Base-by-base conservation (phyloP, 2,888 invertebrate genomes). In the Falcaria lacertinaria region DNA sequence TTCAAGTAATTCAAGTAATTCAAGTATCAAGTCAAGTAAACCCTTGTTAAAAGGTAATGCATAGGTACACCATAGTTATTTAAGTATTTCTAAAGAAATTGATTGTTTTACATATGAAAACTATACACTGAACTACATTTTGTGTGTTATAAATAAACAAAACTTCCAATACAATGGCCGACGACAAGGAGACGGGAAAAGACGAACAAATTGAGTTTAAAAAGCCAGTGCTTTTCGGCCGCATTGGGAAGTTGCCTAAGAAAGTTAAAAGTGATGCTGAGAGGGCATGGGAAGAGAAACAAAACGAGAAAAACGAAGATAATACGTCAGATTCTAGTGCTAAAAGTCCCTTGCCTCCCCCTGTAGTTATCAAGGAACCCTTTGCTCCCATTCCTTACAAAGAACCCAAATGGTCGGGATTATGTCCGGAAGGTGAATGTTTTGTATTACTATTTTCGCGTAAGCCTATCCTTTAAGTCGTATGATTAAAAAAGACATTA, bases 361-460 rank as follows among this genome's bases (percentile, higher is more conserved):
- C 77, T 0, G 68, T 74, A n/a, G 50, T 78, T 1, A 19, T 76
- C 5, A 85, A 80, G 41, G 85, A 79, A 74, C 67, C 73, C 33
- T 74, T 77, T 4, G 69, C 83, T 3, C 82, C 90, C 1, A 81
- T 93, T 51, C 92, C 93, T 0, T 96, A 96, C 64, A 91, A 91
- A 65, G 96, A 95, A 70, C 97, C 98, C 0, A 78, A 90, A 42
- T 98, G 97, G 97, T 93, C 95, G 32, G 94, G 94, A 0, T 54
- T 91, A 15, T 94, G 94, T 1, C 79, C 89, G 15, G 74, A 85
- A 43, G 80, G 80, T 77, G 51, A 58, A n/a, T n/a, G n/a, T n/a
- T n/a, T n/a, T n/a, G n/a, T n/a, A n/a, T n/a, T n/a, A n/a, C n/a
- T n/a, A n/a, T n/a, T n/a, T n/a, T n/a, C n/a, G n/a, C n/a, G n/a